Conservation (phyloP, 2,888 invertebrate genomes). For the Apeira syringaria region DNA sequence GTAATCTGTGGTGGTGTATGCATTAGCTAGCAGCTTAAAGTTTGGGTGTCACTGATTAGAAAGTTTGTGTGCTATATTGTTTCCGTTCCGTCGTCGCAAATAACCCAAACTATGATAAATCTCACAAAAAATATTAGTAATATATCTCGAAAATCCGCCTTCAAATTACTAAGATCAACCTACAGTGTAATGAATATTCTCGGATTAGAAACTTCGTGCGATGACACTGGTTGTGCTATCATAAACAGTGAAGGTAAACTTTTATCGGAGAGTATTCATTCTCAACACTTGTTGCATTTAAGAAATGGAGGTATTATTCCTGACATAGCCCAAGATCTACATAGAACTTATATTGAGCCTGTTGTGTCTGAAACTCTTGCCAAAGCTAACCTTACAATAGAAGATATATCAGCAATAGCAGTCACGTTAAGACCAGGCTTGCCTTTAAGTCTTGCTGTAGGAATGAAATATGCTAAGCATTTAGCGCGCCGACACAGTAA, state of each 20-base stretch:
- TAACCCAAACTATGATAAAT: conserved; percentile 20
- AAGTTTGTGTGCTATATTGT: no score
- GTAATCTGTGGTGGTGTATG: no score
- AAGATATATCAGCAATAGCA: conserved; percentile 93
- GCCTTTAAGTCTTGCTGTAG: conserved; percentile 90
- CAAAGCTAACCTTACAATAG: conserved; percentile 83
- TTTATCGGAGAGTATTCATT: conserved; percentile 91
- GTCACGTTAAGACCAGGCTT: conserved; percentile 95
- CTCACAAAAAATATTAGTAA: conserved; percentile 1
- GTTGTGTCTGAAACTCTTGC: conserved; percentile 88
- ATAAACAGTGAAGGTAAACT: conserved; percentile 89
- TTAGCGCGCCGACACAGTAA: conserved; percentile 86
- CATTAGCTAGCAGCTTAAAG: no score
- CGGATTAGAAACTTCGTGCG: conserved; percentile 99
- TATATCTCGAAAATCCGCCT: neutral
- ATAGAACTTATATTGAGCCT: conserved; percentile 89
- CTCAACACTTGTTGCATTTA: conserved; percentile 91
- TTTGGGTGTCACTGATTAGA: no score
- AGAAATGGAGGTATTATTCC: conserved; percentile 95
- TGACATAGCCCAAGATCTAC: conserved; percentile 92
- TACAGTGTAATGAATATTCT: conserved; percentile 77
- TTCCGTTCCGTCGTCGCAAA: no score
- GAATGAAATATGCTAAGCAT: conserved; percentile 92
- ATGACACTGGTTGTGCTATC: conserved; percentile 97
- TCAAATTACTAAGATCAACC: conserved; percentile 1